phyloP scores from a whole-genome alignment of 2,113 vertebrate genomes.

The Ciconia maguari region DNA sequence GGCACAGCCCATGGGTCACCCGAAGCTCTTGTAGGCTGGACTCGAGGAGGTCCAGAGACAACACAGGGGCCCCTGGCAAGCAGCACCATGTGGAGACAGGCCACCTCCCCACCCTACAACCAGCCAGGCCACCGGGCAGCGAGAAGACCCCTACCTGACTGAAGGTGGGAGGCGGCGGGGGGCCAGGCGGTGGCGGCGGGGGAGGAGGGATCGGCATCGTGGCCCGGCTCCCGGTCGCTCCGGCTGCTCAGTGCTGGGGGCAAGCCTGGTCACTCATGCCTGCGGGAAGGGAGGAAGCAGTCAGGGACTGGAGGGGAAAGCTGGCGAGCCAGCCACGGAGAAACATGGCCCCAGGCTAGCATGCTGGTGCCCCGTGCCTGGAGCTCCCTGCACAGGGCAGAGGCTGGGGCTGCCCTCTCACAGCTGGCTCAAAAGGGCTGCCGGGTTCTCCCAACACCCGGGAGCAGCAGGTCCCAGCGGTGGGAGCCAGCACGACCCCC shows the following conservation, averaged over 20 bases:
- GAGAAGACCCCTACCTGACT: constrained; percentile 76
- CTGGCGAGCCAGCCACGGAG: accelerated
- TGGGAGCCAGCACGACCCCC: background rate
- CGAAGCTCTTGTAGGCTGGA: background rate
- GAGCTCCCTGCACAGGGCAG: accelerated
- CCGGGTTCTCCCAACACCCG: background rate
- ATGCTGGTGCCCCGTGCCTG: background rate
- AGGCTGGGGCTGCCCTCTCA: background rate
- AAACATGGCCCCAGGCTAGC: background rate
- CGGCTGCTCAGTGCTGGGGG: constrained; percentile 46
- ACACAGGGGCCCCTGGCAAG: background rate
- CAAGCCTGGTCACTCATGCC: constrained; percentile 74
- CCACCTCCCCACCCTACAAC: too few relatives aligned
- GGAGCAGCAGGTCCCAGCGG: background rate
- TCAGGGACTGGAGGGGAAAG: background rate
- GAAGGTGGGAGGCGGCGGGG: constrained; percentile 89
- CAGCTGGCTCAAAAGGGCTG: background rate
- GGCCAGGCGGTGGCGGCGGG: constrained; percentile 87
- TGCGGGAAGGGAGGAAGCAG: constrained; percentile 30
- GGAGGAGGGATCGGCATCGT: constrained; percentile 92
- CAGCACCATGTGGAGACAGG: accelerated
- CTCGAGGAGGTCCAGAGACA: too few relatives aligned
- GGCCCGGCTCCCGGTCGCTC: constrained; percentile 60
- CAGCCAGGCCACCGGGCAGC: accelerated
- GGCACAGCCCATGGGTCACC: background rate